phyloP scores from a whole-genome alignment of 1,140 invertebrate species.

The Lepidostoma basale region DNA sequence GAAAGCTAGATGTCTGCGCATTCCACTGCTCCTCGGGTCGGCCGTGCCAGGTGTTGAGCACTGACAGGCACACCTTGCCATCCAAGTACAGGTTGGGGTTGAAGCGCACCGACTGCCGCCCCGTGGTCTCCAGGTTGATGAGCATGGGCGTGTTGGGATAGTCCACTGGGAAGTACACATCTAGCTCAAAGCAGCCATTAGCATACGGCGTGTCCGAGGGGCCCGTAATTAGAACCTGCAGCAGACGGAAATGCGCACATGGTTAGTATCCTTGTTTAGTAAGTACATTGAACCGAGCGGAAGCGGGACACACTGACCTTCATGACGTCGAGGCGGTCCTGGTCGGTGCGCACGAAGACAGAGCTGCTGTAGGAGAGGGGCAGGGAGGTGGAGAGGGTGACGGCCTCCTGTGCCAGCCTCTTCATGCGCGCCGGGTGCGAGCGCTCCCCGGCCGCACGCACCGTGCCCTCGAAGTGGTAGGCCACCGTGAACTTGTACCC shows the following conservation, averaged over 20 bases:
- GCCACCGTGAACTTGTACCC: conserved; percentile 84
- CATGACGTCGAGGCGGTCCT: conserved; percentile 93
- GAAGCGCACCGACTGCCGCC: conserved; percentile 90
- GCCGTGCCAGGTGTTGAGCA: conserved; percentile 97
- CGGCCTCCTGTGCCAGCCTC: conserved; percentile 92
- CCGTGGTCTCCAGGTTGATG: conserved; percentile 94
- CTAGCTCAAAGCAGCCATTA: conserved; percentile 88
- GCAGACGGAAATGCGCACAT: conserved; percentile 30
- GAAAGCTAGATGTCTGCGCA: conserved; percentile 93
- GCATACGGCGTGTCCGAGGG: conserved; percentile 89
- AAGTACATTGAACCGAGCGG: background rate
- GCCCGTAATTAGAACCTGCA: conserved; percentile 88
- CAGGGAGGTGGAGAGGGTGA: conserved; percentile 91
- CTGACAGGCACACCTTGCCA: conserved; percentile 95
- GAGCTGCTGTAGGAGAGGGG: conserved; percentile 93
- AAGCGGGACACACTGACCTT: conserved; percentile 66
- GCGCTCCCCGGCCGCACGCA: conserved; percentile 83
- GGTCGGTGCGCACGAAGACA: conserved; percentile 95
- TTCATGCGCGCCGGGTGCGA: conserved; percentile 87
- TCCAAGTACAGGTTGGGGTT: conserved; percentile 98
- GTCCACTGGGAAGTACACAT: conserved; percentile 90
- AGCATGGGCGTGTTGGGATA: conserved; percentile 83
- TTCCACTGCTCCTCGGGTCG: conserved; percentile 99
- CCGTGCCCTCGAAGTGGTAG: conserved; percentile 91
- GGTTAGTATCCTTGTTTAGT: no score